These are phyloP conservation scores for Melolontha melolontha DNA, from an alignment of 2,888 invertebrate genomes.

Conservation along the genomic window DNA sequence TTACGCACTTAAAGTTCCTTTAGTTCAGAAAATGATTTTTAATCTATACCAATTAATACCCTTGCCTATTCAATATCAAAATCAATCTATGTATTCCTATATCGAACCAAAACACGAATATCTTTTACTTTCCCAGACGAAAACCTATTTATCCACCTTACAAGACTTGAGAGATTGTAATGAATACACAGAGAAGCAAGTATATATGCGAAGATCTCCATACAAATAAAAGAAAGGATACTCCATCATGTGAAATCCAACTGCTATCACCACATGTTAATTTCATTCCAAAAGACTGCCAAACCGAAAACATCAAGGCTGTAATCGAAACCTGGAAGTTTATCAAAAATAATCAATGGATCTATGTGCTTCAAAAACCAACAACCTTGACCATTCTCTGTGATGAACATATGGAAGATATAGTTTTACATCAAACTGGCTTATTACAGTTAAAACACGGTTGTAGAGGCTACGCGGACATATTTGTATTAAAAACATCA, in stretches of 20 bases:
- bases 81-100: conserved; percentile 29
- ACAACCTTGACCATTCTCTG: conserved; percentile 43
- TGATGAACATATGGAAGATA: conserved; percentile 44
- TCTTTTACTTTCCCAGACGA: too few relatives aligned
- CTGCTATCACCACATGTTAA: conserved; percentile 1
- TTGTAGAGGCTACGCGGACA: conserved; percentile 45
- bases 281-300: conserved; percentile 28
- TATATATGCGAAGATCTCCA: too few relatives aligned
- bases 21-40: conserved; percentile 40
- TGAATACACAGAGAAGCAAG: too few relatives aligned
- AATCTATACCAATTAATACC: conserved; percentile 45
- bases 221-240: too few relatives aligned
- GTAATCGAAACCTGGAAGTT: conserved; percentile 46
- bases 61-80: conserved; percentile 42
- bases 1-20: conserved; percentile 44
- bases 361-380: conserved; percentile 43
- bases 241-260: conserved; percentile 3
- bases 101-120: conserved; percentile 13
- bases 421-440: conserved; percentile 40
- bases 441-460: conserved; percentile 27
- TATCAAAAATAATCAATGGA: conserved; percentile 44
- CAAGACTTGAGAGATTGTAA: too few relatives aligned
- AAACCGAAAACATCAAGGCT: conserved; percentile 40
- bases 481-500: conserved; percentile 40
- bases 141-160: too few relatives aligned